phyloP scores from a whole-genome alignment of 2,113 vertebrate species.

The Osmerus mordax region DNA sequence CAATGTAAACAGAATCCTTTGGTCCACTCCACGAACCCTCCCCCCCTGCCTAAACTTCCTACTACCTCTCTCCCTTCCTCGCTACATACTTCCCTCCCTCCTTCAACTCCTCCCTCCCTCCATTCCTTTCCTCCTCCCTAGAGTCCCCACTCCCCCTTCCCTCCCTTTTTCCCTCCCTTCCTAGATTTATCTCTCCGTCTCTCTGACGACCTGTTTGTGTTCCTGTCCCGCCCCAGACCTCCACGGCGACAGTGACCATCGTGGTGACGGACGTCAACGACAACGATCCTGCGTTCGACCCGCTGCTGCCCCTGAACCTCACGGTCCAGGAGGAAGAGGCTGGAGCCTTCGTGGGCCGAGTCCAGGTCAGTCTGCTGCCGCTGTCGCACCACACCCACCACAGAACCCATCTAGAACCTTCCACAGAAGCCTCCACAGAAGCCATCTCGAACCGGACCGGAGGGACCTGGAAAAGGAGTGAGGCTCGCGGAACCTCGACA shows the following conservation, averaged over 20 bases:
- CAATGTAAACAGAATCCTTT: too few relatives aligned
- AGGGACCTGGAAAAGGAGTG: too few relatives aligned
- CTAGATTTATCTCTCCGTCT: too few relatives aligned
- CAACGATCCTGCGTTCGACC: slow-evolving; percentile 88
- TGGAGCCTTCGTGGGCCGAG: slow-evolving; percentile 88
- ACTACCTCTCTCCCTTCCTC: too few relatives aligned
- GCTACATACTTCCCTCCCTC: neutral
- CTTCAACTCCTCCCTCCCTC: neutral
- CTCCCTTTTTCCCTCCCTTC: too few relatives aligned
- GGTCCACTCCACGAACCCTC: neutral
- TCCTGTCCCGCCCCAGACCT: slow-evolving; percentile 76
- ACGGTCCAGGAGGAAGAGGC: slow-evolving; percentile 87
- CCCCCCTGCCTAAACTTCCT: neutral
- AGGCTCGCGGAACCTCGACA: too few relatives aligned
- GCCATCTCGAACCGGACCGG: too few relatives aligned
- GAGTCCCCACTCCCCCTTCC: neutral
- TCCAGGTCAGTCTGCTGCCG: slow-evolving; percentile 77
- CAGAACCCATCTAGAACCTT: too few relatives aligned
- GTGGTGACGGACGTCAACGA: slow-evolving; percentile 96
- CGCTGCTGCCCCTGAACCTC: slow-evolving; percentile 83
- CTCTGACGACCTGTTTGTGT: neutral
- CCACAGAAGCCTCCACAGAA: too few relatives aligned
- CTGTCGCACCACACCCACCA: neutral
- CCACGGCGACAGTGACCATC: slow-evolving; percentile 84
- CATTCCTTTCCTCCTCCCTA: neutral